phyloP scores from a whole-genome alignment of 2,113 vertebrate genomes.

The Notarius lentiginosus region DNA sequence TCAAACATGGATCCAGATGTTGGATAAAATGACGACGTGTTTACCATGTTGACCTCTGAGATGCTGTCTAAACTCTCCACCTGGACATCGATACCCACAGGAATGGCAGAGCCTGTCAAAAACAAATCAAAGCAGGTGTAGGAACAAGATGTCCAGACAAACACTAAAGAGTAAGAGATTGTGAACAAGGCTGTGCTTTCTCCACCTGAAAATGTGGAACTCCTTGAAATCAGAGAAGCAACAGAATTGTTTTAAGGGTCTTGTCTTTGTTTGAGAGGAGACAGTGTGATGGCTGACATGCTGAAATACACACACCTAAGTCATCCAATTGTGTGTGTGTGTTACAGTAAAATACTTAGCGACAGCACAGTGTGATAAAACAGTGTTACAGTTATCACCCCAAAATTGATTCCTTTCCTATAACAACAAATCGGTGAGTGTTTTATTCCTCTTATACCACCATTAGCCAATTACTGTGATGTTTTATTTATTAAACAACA shows the following conservation, averaged over 20 bases:
- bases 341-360: too few relatives aligned
- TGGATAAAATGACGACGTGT: constrained; percentile 36
- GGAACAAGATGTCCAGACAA: not conserved
- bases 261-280: not conserved
- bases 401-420: too few relatives aligned
- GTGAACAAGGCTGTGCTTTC: not conserved
- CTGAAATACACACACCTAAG: not conserved
- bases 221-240: not conserved
- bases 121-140: constrained; percentile 29
- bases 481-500: not conserved
- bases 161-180: too few relatives aligned
- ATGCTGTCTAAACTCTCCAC: constrained; percentile 93
- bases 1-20: too few relatives aligned
- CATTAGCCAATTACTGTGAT: not conserved
- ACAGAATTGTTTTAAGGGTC: not conserved
- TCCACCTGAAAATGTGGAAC: not conserved
- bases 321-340: too few relatives aligned
- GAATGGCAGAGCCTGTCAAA: constrained; percentile 79
- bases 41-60: constrained; percentile 94
- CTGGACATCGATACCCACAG: constrained; percentile 88
- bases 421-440: not conserved
- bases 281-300: not conserved
- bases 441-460: not conserved
- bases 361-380: too few relatives aligned
- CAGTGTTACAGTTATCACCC: too few relatives aligned